Evolutionary conservation across 2,797 vertebrate species (phyloP).

Genomic region (Rallus crepitans): DNA sequence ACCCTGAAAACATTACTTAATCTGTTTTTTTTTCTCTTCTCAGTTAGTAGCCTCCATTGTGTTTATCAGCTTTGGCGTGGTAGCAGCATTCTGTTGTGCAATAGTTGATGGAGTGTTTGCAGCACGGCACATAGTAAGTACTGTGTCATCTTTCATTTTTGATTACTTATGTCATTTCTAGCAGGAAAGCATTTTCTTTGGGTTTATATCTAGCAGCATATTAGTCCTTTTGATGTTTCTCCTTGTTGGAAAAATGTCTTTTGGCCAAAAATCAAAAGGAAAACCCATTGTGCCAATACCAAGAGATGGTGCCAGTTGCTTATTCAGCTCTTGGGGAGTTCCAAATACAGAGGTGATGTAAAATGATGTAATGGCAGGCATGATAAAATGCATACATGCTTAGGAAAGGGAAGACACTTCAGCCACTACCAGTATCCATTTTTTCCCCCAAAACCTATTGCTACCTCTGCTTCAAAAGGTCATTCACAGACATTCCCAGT

Average conservation of each 20-base stretch:
- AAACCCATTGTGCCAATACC: not conserved
- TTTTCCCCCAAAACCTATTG: not conserved
- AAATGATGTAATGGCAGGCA: not conserved
- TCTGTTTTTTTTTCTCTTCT: constrained; percentile 26
- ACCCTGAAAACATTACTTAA: not conserved
- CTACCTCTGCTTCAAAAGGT: not conserved
- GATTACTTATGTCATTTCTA: not conserved
- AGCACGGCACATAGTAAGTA: constrained; percentile 92
- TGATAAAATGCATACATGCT: not conserved
- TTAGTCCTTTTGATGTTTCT: not conserved
- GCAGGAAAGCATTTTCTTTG: not conserved
- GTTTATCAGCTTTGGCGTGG: constrained; percentile 93
- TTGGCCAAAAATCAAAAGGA: not conserved
- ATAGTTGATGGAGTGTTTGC: constrained; percentile 93
- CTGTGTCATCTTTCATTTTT: not conserved
- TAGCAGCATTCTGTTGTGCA: constrained; percentile 91
- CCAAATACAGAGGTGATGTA: not conserved
- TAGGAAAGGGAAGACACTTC: not conserved
- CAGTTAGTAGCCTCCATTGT: constrained; percentile 92
- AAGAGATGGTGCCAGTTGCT: not conserved
- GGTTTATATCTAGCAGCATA: not conserved
- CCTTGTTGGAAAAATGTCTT: not conserved
- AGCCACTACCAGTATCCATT: not conserved
- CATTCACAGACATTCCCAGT: not conserved
- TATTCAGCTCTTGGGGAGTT: not conserved